Percentiles rank a stretch among this genome's conserved stretches.
Conservation (phyloP, 2,113 vertebrate genomes). For the Arenaria interpres region DNA sequence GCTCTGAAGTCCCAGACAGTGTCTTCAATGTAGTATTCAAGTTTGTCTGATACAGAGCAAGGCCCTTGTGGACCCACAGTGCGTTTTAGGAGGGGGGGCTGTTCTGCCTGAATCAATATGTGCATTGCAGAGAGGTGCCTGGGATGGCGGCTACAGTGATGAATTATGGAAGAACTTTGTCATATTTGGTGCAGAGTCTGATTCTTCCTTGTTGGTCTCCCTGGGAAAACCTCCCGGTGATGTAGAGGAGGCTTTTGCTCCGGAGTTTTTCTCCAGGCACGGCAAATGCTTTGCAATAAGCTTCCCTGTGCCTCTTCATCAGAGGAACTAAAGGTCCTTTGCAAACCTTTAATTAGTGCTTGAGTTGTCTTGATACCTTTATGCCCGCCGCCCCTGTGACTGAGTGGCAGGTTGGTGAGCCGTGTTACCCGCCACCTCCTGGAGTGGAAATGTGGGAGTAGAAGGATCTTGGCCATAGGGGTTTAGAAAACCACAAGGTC, state of each 20-base stretch:
- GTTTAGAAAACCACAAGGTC: not conserved
- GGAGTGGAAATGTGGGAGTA: not conserved
- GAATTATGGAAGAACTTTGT: not conserved
- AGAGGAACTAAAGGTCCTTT: not conserved
- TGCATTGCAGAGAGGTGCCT: not conserved
- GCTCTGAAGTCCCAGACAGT: not conserved
- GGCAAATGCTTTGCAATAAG: not conserved
- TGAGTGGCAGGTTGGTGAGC: not conserved
- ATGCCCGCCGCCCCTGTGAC: rapidly evolving
- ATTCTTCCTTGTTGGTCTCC: not conserved
- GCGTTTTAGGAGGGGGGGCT: not conserved
- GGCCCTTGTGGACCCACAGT: not conserved
- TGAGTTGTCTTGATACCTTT: not conserved
- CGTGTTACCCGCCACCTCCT: not conserved
- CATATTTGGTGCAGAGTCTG: not conserved
- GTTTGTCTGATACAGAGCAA: not conserved
- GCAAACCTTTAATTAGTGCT: not conserved
- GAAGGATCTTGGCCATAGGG: not conserved
- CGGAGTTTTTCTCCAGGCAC: not conserved
- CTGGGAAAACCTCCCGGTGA: not conserved
- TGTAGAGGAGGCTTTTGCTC: not conserved
- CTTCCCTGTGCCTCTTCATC: not conserved
- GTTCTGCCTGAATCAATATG: not conserved
- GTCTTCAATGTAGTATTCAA: not conserved
- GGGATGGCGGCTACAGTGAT: not conserved